A percentile compares a stretch with the other conserved stretches of the same genome.
Evolutionary conservation across 2,113 vertebrate genomes (phyloP).

Genomic region (Periophthalmodon schlosseri): DNA sequence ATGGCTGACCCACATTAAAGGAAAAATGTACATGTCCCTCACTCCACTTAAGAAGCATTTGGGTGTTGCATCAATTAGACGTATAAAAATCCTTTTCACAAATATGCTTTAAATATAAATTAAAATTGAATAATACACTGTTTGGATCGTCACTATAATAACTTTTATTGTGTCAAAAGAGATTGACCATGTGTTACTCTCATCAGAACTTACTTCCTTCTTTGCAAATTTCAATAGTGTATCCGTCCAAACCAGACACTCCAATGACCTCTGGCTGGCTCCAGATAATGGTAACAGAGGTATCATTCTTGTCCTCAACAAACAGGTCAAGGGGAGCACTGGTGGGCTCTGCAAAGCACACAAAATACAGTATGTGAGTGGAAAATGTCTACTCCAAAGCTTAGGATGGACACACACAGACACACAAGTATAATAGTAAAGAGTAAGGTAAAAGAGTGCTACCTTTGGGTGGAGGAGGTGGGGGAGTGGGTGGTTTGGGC

Average conservation of each 20-base stretch:
- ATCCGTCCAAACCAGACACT: slow-evolving; percentile 82
- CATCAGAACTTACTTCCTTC: slow-evolving; percentile 85
- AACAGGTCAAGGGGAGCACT: slow-evolving; percentile 82
- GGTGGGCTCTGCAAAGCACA: slow-evolving; percentile 78
- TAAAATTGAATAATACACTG: slow-evolving; percentile 24
- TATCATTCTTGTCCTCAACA: slow-evolving; percentile 86
- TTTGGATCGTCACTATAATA: slow-evolving; percentile 22
- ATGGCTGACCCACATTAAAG: slow-evolving; percentile 58
- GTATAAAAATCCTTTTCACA: not conserved
- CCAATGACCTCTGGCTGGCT: slow-evolving; percentile 84
- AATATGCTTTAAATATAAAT: not conserved
- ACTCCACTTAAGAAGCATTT: slow-evolving; percentile 27
- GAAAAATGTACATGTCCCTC: slow-evolving; percentile 33
- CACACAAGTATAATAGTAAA: not conserved
- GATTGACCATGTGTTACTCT: slow-evolving; percentile 5
- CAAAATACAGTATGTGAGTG: not conserved
- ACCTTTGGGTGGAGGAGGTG: slow-evolving; percentile 75
- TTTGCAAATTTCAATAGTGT: slow-evolving; percentile 84
- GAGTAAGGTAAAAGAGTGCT: slow-evolving; percentile 31
- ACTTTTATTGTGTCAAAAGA: not conserved
- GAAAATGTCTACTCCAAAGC: not conserved
- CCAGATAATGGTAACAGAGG: slow-evolving; percentile 86
- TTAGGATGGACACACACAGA: not conserved
- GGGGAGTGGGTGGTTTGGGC: slow-evolving; percentile 73
- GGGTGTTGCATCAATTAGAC: not conserved